Base-by-base conservation (phyloP, 2,888 invertebrate genomes). In the Erynnis tages region DNA sequence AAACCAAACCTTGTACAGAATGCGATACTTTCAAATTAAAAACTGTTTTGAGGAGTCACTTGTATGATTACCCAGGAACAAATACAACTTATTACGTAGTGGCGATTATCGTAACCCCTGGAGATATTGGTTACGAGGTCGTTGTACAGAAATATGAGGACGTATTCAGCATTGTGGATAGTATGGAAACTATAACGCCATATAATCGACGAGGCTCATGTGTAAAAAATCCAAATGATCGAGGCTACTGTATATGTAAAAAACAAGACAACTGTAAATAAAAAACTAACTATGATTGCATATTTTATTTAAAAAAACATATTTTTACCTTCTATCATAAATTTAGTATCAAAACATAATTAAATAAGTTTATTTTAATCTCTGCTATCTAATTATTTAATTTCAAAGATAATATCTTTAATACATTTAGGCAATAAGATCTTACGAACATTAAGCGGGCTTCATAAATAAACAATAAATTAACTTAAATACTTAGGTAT, bases 41-140 rank as follows among this genome's bases (percentile, higher is more conserved):
- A 40, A 81, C 75, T 50, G 70, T 93, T 41, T 66, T 89, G 90
- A 21, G 79, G 70, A 54, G 84, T 79, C 63, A 58, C 43, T 76
- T 72, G 67, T 89, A 74, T 62, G 70, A 73, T 60, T 78, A 74
- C 62, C 71, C 69, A 7, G 53, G 62, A 44, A 62, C 67, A 13
- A 79, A 75, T 29, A 69, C 69, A 50, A 73, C 66, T 2, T 72
- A 91, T 63, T 91, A 93, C 65, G 89, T 95, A 17, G 75, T 94
- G 27, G 90, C 92, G 54, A 85, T 95, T 54, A 82, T 91, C 54
- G 92, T 93, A 6, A 69, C 75, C 1, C 95, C 94, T 0, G 93
- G 92, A 2, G 78, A 90, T 38, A 93, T 91, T 0, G 77, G 90
- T 23, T 95, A 92, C 62, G 94, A 95, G 76, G 91, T 91, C 0